Base-by-base conservation (phyloP, 2,113 vertebrate species). In the Oxyruncus cristatus region DNA sequence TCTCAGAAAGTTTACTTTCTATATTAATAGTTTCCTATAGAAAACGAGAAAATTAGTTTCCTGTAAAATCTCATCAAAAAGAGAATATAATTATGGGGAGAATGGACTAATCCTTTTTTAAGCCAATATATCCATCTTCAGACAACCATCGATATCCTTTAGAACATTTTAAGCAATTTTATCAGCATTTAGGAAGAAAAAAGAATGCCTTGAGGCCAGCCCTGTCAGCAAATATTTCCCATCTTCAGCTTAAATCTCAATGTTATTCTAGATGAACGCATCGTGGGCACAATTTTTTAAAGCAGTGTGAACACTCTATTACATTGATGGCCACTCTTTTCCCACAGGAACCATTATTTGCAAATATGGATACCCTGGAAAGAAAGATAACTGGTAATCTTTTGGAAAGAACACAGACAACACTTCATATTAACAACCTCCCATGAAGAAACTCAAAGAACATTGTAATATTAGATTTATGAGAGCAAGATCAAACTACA, bases 201-300 rank as follows among this genome's bases (percentile, higher is more conserved):
- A 88, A 88, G 63, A 88, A 93, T 1, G 46, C 89, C 89, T 93
- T 30, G 52, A 80, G 79, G 82, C 77, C 66, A 90, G 79, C 13
- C 42, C 49, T 75, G 85, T 77, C 90, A 96, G 92, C 56, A 96
- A 78, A 17, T 93, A 92, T 96, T 89, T 94, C 84, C 83, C 49
- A 66, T 84, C 93, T 88, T 88, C 74, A 79, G 22, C 58, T 93
- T 93, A 81, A 83, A 78, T 82, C 79, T 85, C 89, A 73, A 15
- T 61, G 71, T 90, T 95, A 90, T 94, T 93, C 92, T 79, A 93
- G 75, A 53, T 92, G 71, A 93, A 74, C 74, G 82, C 88, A 90
- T 7, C 39, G 35, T 52, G 80, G 58, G 46, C 71, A 87, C 46
- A 87, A 46, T 80, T 93, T 77, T 85, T 85, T 73, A 46, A 88